phyloP scores from a whole-genome alignment of 2,888 invertebrate species.

The Agriopis marginaria region DNA sequence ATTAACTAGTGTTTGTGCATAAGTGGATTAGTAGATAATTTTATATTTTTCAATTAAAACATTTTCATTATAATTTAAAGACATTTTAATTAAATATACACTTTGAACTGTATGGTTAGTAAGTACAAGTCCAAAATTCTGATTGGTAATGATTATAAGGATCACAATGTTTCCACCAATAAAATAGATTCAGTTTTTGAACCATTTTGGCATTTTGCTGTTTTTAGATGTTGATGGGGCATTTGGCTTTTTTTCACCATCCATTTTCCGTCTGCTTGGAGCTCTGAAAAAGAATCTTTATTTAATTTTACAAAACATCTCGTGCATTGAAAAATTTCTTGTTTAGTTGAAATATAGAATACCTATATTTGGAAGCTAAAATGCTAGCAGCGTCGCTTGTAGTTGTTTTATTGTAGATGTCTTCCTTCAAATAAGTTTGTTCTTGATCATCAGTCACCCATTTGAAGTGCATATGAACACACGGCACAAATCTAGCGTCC shows the following conservation, averaged over 20 bases:
- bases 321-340: not conserved
- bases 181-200: slow-evolving; percentile 59
- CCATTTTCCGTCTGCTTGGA: slow-evolving; percentile 70
- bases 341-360: not conserved
- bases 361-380: slow-evolving; percentile 89
- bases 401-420: slow-evolving; percentile 87
- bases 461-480: slow-evolving; percentile 91
- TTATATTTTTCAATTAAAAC: not conserved
- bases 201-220: slow-evolving; percentile 82
- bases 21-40: not conserved
- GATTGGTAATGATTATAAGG: not conserved
- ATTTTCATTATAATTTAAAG: not conserved
- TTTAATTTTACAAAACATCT: slow-evolving; percentile 16
- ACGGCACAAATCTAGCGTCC: slow-evolving; percentile 92
- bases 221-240: slow-evolving; percentile 67
- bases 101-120: not conserved
- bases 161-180: not conserved
- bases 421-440: slow-evolving; percentile 84
- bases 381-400: slow-evolving; percentile 89
- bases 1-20: no score
- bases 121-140: not conserved
- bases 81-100: slow-evolving; percentile 18
- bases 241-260: slow-evolving; percentile 53
- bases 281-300: slow-evolving; percentile 62
- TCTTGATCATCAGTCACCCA: slow-evolving; percentile 71